Evolutionary conservation across 2,797 vertebrate genomes (phyloP), one percentile per base, ranked within the genome.

Genomic region (Menidia menidia): DNA sequence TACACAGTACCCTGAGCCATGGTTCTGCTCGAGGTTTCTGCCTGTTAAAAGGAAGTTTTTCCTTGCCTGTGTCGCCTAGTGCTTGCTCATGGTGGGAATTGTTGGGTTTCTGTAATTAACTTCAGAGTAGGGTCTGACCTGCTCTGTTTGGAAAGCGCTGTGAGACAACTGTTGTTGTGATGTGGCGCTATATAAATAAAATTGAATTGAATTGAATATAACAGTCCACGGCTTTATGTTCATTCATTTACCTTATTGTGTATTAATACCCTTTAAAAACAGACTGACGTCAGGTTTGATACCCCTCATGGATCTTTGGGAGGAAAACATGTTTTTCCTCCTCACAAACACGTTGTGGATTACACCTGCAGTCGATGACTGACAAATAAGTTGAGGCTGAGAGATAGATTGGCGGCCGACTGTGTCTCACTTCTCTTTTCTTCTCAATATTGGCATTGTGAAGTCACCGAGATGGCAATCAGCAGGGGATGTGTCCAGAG

Each of bases 391-490:
- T 45, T 60, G 65, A 80, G 59, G 43, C 16, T 61, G 68, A 85
- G 60, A 75, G 75, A 73, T 68, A 72, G 43, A 65, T 58, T 44
- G 78, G 72, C 76, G 55, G 63, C 77, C 60, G 68, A 62, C 62
- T 45, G 80, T 30, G 69, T 63, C 71, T 66, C 31, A 6, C 58
- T 64, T 68, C 42, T 67, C 62, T 65, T 44, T 72, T 53, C 74
- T 47, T 71, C 67, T 79, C 72, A 84, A 82, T 86, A 82, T 83
- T 89, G 76, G 86, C 47, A 64, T 75, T 68, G 68, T 5, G 15
- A 64, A 83, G 77, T 75, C 68, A 64, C 64, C 43, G 74, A 80
- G 80, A 87, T 80, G 85, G 70, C 87, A 90, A 88, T 89, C 88
- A 91, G 76, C 75, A 73, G 86, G 85, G 88, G 78, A 80, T 81